Conservation (phyloP, 2,797 vertebrate species). For the Crenuchus spilurus region DNA sequence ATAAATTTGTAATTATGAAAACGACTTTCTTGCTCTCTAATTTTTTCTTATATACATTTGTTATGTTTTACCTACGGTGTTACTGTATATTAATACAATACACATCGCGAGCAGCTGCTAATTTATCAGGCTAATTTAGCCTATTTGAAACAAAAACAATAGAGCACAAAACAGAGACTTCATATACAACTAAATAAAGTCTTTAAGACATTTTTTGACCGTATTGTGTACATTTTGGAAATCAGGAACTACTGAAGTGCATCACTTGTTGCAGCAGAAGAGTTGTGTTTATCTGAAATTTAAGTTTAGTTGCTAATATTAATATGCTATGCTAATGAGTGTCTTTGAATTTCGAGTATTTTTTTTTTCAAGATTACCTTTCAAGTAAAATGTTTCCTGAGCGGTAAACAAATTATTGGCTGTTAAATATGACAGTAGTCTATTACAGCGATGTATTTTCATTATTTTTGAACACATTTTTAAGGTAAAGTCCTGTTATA, state of each 20-base stretch:
- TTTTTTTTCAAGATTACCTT: not conserved
- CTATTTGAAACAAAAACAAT: no score
- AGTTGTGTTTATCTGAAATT: not conserved
- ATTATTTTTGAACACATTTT: no score
- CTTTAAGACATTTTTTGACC: no score
- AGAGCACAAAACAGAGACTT: no score
- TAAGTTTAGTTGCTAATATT: not conserved
- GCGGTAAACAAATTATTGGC: not conserved
- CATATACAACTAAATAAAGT: no score
- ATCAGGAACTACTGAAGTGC: not conserved
- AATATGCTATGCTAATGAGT: not conserved
- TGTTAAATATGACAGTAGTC: not conserved
- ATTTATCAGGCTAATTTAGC: no score
- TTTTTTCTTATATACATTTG: slow-evolving; percentile 39
- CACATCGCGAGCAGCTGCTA: no score
- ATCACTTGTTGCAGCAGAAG: slow-evolving; percentile 36
- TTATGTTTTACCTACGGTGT: not conserved
- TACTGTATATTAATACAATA: no score
- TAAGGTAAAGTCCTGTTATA: no score
- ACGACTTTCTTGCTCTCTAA: slow-evolving; percentile 52
- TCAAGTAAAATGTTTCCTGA: not conserved
- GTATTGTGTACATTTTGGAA: not conserved
- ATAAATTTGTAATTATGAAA: slow-evolving; percentile 69
- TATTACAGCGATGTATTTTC: no score
- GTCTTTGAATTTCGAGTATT: not conserved